These are phyloP conservation scores for Falco biarmicus DNA, from an alignment of 2,797 vertebrate species.

Conservation along the genomic window DNA sequence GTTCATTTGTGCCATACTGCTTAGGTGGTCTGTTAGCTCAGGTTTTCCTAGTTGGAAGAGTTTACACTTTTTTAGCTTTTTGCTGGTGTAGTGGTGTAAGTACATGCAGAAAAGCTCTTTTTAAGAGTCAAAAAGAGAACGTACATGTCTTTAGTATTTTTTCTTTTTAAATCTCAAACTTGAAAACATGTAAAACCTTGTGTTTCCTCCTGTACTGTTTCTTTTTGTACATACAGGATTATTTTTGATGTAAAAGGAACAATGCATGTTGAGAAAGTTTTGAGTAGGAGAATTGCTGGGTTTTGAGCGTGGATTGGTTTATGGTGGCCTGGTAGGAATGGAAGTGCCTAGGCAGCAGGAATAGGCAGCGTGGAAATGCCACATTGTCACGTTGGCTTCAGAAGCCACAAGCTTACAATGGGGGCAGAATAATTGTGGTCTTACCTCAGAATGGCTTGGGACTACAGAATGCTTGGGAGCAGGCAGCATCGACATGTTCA, in stretches of 20 bases:
- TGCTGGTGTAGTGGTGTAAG: neutral
- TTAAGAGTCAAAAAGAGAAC: neutral
- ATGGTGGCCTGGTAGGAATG: neutral
- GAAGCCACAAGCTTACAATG: accelerated
- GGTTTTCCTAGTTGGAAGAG: neutral
- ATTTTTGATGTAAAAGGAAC: neutral
- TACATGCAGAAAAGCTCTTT: neutral
- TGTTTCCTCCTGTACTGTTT: neutral
- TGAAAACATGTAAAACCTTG: neutral
- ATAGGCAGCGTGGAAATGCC: neutral
- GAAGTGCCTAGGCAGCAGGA: neutral
- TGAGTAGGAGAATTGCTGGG: neutral
- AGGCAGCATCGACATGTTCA: neutral
- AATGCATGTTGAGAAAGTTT: neutral
- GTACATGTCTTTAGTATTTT: accelerated
- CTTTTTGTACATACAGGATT: neutral
- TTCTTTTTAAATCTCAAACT: neutral
- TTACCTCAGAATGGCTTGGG: neutral
- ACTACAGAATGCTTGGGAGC: neutral
- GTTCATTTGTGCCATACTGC: accelerated
- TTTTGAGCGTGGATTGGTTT: neutral
- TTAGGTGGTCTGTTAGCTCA: neutral
- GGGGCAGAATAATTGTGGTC: neutral
- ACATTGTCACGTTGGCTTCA: neutral
- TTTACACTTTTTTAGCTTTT: neutral